Percentiles rank a stretch among this genome's conserved stretches.
phyloP scores from a whole-genome alignment of 2,888 invertebrate genomes.

The Drosophila cognata region DNA sequence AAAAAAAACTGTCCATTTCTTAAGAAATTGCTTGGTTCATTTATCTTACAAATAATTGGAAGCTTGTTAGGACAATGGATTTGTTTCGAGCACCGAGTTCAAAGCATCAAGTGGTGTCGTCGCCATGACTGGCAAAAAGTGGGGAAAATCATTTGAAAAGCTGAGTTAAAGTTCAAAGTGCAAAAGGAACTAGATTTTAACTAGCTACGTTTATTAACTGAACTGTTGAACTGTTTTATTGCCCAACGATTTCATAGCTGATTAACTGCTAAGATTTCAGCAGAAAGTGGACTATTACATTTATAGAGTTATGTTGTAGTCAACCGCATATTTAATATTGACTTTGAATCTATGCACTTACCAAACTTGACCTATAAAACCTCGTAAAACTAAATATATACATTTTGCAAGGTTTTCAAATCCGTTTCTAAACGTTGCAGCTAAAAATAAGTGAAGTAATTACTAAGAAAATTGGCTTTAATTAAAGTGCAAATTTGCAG shows the following conservation, averaged over 20 bases:
- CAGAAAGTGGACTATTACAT: background rate
- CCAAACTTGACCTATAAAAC: background rate
- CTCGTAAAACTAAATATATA: background rate
- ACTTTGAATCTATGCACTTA: background rate
- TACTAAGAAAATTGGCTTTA: background rate
- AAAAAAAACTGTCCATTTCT: constrained; percentile 22
- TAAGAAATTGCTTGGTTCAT: constrained; percentile 47
- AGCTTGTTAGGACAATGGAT: constrained; percentile 57
- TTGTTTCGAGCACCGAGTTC: constrained; percentile 50
- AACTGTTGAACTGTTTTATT: background rate
- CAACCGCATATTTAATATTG: background rate
- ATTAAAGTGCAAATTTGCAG: background rate
- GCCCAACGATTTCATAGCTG: background rate
- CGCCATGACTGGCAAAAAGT: constrained; percentile 24
- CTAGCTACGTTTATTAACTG: background rate
- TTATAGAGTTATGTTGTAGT: background rate
- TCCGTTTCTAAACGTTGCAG: background rate
- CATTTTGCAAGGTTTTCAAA: background rate
- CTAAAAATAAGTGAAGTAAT: background rate
- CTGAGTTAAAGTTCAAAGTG: constrained; percentile 25
- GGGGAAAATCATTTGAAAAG: background rate
- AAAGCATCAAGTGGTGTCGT: constrained; percentile 54
- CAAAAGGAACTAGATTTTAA: constrained; percentile 16
- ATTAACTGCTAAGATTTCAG: background rate
- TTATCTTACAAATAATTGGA: constrained; percentile 72